A percentile compares a stretch with the other conserved stretches of the same genome.
These are phyloP conservation scores for Chromobotia macracanthus DNA, from an alignment of 2,797 vertebrate genomes.

Conservation along the genomic window DNA sequence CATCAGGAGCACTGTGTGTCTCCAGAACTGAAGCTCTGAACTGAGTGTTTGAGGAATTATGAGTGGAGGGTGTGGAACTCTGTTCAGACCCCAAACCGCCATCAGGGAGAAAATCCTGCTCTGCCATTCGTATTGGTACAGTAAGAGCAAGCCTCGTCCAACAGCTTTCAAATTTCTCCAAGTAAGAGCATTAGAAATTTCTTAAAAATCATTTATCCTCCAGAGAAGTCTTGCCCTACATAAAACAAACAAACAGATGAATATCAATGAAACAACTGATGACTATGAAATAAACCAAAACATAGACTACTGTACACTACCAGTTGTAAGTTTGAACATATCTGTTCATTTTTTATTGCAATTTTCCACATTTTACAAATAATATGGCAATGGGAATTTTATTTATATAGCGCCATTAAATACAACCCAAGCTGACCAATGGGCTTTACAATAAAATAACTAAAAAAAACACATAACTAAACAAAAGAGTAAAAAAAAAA, in stretches of 20 bases:
- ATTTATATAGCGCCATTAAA: no score
- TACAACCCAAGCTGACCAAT: no score
- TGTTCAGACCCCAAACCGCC: conserved; percentile 16
- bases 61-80: background rate
- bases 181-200: background rate
- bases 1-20: background rate
- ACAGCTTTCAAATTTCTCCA: background rate
- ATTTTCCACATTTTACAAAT: no score
- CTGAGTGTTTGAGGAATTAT: background rate
- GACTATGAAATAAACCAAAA: background rate
- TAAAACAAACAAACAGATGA: background rate
- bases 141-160: background rate
- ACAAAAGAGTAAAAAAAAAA: no score
- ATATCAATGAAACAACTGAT: background rate
- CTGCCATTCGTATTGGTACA: conserved; percentile 12
- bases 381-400: no score
- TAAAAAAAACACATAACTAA: no score
- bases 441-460: no score
- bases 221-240: background rate
- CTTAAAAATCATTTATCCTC: conserved; percentile 16
- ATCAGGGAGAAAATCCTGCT: conserved; percentile 4
- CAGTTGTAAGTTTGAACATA: no score
- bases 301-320: background rate
- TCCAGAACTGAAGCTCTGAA: background rate
- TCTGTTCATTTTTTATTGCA: no score